Evolutionary conservation across 2,888 invertebrate species (phyloP), one percentile per base, ranked within the genome.

Genomic region (Drosophila longiperda): DNA sequence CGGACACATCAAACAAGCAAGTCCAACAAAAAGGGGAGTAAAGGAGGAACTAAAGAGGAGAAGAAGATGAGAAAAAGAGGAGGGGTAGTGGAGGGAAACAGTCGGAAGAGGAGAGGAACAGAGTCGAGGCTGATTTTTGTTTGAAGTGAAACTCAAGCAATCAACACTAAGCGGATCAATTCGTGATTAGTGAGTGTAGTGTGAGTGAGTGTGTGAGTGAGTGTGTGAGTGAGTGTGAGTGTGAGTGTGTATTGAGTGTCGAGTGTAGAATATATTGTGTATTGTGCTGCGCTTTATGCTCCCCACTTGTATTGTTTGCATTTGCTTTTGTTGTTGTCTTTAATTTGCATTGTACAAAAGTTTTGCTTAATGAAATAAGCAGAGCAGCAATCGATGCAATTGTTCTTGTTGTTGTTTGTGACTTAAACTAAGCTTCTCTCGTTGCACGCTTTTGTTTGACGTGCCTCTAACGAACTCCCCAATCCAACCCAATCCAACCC

Each of bases 121-220:
- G 17, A 50, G 54, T 26, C 48, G 17, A 36, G 60, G 33, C 53
- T 67, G 58, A 74, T 45, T 71, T 69, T 55, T 63, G 60, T 70
- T 63, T 65, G 67, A 72, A 87, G 73, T 79, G 75, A 81, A 86
- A 75, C 83, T 81, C 82, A 73, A 86, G 85, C 85, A 85, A 86
- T 85, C 85, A 85, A 80, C 83, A 69, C 68, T 89, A 87, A 87
- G 89, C 87, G 89, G 87, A 87, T 87, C 85, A 87, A 80, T 84
- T 77, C 69, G 62, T 77, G 79, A 82, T 73, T 59, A 77, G 80
- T 67, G 50, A 61, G 57, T n/a, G 6, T 36, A 29, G 29, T 29
- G 29, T 29, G 79, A 82, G 75, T 59, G 50, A 61, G 57, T n/a
- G 11, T 36, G 42, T 12, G 1, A 8, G 23, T 15, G 26, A 20